Conservation (phyloP, 1,140 invertebrate species). For the Matsumurasca onukii region DNA sequence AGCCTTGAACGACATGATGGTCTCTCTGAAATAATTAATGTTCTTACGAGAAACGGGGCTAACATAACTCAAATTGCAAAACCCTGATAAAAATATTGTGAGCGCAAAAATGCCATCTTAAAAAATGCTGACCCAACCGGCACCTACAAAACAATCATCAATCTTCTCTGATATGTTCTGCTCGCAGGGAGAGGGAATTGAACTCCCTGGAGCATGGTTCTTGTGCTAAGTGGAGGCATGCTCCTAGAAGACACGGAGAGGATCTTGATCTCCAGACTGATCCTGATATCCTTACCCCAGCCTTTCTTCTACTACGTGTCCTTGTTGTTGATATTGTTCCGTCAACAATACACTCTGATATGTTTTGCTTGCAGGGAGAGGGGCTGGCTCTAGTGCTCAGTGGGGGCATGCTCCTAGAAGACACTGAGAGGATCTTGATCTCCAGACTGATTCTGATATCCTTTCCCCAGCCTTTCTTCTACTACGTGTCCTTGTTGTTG, state of each 20-base stretch:
- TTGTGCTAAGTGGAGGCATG: constrained; percentile 41
- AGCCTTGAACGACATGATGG: no score
- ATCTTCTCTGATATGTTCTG: no score
- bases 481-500: constrained; percentile 67
- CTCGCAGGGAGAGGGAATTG: no score
- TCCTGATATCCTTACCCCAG: constrained; percentile 47
- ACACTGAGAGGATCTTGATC: constrained; percentile 42
- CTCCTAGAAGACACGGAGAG: constrained; percentile 43
- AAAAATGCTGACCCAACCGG: no score
- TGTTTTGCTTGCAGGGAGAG: constrained; percentile 40
- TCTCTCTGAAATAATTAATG: no score
- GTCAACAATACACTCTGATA: constrained; percentile 47
- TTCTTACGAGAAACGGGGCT: no score
- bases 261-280: constrained; percentile 43
- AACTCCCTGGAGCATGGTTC: constrained; percentile 43
- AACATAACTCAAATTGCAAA: no score
- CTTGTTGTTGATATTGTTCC: constrained; percentile 62
- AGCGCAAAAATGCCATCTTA: no score
- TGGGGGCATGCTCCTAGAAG: constrained; percentile 42
- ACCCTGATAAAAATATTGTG: no score
- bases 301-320: constrained; percentile 74
- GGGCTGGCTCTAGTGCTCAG: constrained; percentile 42
- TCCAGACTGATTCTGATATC: constrained; percentile 41
- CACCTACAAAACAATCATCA: no score
- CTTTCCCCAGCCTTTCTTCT: constrained; percentile 63